A percentile compares a stretch with the other conserved stretches of the same genome.
Evolutionary conservation across 1,140 invertebrate genomes (phyloP).

Genomic region (Ostrea edulis): DNA sequence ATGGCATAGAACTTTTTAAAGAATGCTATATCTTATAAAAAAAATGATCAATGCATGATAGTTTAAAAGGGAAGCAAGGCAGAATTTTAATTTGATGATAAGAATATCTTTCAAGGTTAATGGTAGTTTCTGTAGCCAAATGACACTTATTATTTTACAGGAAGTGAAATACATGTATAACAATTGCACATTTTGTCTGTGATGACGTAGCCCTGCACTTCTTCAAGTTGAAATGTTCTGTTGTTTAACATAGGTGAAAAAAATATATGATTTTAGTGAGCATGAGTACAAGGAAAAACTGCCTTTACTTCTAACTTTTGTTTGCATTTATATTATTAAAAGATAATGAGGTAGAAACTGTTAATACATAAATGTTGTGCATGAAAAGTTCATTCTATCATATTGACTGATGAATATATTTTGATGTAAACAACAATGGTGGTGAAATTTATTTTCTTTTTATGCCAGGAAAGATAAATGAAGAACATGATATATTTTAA

Average conservation of each 20-base stretch:
- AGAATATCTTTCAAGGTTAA: neutral
- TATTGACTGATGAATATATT: neutral
- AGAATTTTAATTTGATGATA: neutral
- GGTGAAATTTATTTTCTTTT: neutral
- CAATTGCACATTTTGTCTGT: constrained; percentile 15
- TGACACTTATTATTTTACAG: constrained; percentile 20
- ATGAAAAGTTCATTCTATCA: neutral
- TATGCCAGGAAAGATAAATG: neutral
- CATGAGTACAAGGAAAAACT: neutral
- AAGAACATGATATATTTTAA: neutral
- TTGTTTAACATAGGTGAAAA: constrained; percentile 10
- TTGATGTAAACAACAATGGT: neutral
- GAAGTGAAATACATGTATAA: constrained; percentile 1
- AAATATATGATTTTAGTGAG: neutral
- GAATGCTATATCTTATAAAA: neutral
- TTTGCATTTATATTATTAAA: neutral
- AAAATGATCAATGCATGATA: neutral
- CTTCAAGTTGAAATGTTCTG: neutral
- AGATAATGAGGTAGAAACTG: neutral
- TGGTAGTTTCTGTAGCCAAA: neutral
- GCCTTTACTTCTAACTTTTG: neutral
- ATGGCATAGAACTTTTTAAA: too few species aligned
- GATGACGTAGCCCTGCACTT: constrained; percentile 20
- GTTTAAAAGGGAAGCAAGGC: neutral
- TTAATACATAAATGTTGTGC: neutral